Evolutionary conservation across 2,113 vertebrate genomes (phyloP), one percentile per base, ranked within the genome.

Genomic region (Syrmaticus mikado): DNA sequence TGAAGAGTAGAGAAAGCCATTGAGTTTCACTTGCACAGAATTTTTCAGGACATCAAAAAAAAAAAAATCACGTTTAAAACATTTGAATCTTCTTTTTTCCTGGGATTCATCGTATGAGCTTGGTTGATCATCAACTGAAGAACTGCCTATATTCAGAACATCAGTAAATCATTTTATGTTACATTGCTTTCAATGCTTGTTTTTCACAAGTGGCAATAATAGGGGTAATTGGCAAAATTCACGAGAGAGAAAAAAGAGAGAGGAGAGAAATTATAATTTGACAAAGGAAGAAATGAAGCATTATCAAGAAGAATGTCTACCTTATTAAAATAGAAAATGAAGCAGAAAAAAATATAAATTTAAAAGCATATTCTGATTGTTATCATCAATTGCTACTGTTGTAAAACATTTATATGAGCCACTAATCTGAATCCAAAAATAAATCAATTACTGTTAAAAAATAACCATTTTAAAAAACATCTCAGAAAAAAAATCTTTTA

Each of bases 31-130:
- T 30, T 4, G 2, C 68, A 53, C 11, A 58, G 43, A 12, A 3
- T 41, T 71, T 65, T 48, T 66, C 43, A 73, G 10, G 20, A 30
- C 11, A 75, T 70, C 76, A 53, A 0, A 55, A 85, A 85, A 86
- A 88, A 86, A 75, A 85, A 86, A 78, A 66, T n/a, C n/a, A 25
- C 16, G 1, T 68, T 89, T 68, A 10, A 72, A 91, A 40, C 3
- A 36, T 34, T 40, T 53, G 7, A 77, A 15, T 38, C 3, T 30
- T 27, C 3, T 80, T 72, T 34, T 93, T 93, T 83, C 27, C 8
- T 81, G 27, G 73, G 41, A 78, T 85, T 88, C 46, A 75, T 90
- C 41, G 21, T 46, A 30, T 53, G n/a, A 91, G 71, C 4, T 78
- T 71, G 4, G 43, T 53, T 77, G 72, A 60, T 55, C 11, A 57